Evolutionary conservation across 2,888 invertebrate species (phyloP).

Genomic region (Patella ulyssiponensis): DNA sequence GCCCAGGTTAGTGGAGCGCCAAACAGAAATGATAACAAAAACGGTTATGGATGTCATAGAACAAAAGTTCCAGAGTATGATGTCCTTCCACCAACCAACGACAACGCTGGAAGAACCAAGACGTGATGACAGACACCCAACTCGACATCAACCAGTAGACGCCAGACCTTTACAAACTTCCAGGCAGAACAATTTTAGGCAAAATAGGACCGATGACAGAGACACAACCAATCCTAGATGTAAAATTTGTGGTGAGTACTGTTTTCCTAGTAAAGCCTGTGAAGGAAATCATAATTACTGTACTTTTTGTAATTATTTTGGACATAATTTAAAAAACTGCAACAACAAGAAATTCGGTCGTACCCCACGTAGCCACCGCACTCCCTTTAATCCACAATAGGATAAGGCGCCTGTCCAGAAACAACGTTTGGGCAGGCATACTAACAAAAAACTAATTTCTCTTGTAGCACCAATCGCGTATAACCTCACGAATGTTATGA

Average conservation of each 20-base stretch:
- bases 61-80: too few species aligned
- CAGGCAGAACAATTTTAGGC: too few species aligned
- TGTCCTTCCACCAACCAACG: too few species aligned
- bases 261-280: not conserved
- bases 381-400: not conserved
- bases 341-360: not conserved
- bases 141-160: too few species aligned
- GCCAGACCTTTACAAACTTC: too few species aligned
- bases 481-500: not conserved
- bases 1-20: not conserved
- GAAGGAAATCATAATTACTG: not conserved
- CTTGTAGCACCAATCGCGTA: not conserved
- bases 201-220: too few species aligned
- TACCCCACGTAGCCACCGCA: too few species aligned
- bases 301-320: not conserved
- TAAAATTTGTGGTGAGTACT: not conserved
- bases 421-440: not conserved
- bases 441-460: not conserved
- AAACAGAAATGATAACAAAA: not conserved
- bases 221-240: too few species aligned
- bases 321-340: not conserved
- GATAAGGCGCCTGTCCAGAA: not conserved
- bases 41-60: too few species aligned
- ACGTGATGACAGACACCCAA: too few species aligned
- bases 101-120: too few species aligned